Evolutionary conservation across 2,113 vertebrate species (phyloP).

Genomic region (Anoura caudifer): DNA sequence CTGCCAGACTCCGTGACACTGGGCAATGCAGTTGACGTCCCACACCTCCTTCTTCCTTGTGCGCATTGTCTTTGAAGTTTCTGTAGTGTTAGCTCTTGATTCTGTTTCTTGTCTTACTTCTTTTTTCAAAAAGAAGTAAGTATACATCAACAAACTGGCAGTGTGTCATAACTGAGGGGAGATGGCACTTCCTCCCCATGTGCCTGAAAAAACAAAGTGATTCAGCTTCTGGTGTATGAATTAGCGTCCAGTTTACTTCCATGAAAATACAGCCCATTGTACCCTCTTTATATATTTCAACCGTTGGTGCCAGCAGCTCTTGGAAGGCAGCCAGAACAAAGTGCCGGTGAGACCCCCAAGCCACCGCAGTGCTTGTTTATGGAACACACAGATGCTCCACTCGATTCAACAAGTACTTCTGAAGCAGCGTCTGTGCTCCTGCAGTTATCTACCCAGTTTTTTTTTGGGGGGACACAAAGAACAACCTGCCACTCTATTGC

Average conservation of each 20-base stretch:
- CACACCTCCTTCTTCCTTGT: neutral
- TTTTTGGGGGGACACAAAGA: neutral
- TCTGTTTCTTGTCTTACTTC: conserved; percentile 30
- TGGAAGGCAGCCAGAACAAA: neutral
- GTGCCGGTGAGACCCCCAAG: neutral
- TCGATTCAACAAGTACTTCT: neutral
- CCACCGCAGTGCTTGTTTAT: neutral
- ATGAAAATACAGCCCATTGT: conserved; percentile 45
- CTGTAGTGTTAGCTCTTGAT: neutral
- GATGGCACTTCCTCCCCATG: conserved; percentile 51
- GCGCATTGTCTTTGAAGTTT: neutral
- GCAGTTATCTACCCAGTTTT: neutral
- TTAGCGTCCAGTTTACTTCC: conserved; percentile 38
- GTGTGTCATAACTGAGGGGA: neutral
- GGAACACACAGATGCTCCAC: neutral
- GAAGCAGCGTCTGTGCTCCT: neutral
- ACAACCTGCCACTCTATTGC: neutral
- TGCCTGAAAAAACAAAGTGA: conserved; percentile 66
- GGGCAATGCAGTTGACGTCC: neutral
- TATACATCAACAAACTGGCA: conserved; percentile 6
- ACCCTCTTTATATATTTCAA: conserved; percentile 51
- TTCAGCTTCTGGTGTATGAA: conserved; percentile 55
- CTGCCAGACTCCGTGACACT: neutral
- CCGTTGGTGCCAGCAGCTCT: neutral
- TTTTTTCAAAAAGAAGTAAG: neutral